A percentile compares a stretch with the other conserved stretches of the same genome.
Conservation (phyloP, 2,113 vertebrate genomes). For the Rhinoderma darwinii region DNA sequence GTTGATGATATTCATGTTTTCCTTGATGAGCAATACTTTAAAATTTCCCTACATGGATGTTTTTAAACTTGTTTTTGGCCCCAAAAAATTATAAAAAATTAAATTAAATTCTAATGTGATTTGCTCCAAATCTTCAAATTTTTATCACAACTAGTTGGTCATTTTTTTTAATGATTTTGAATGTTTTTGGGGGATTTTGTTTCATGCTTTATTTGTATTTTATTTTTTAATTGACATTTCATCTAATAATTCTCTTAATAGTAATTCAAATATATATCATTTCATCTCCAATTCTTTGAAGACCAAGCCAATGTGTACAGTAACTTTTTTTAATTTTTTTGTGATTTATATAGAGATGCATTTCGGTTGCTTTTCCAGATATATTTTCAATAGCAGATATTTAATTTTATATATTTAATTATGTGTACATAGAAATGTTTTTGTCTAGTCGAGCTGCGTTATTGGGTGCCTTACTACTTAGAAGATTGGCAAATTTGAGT, state of each 20-base stretch:
- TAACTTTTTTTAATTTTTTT: not conserved
- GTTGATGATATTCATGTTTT: not conserved
- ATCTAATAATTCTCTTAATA: not conserved
- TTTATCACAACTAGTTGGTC: not conserved
- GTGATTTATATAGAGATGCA: not conserved
- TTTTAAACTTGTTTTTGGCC: not conserved
- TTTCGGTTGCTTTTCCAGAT: not conserved
- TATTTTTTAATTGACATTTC: not conserved
- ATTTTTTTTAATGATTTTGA: not conserved
- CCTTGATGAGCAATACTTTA: not conserved
- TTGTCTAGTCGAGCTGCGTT: not conserved
- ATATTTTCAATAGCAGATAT: slow-evolving; percentile 34
- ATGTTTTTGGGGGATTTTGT: too few relatives aligned
- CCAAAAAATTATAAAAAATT: too few relatives aligned
- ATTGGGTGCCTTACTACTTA: not conserved
- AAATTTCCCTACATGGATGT: not conserved
- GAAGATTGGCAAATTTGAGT: not conserved
- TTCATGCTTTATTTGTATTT: not conserved
- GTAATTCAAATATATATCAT: not conserved
- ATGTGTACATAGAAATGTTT: not conserved
- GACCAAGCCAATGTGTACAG: not conserved
- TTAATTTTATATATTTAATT: slow-evolving; percentile 46
- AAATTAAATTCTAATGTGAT: not conserved
- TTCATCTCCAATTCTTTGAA: not conserved
- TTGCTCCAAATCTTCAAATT: not conserved